These are phyloP conservation scores for Sylvia atricapilla DNA, from an alignment of 2,113 vertebrate species.

Conservation along the genomic window DNA sequence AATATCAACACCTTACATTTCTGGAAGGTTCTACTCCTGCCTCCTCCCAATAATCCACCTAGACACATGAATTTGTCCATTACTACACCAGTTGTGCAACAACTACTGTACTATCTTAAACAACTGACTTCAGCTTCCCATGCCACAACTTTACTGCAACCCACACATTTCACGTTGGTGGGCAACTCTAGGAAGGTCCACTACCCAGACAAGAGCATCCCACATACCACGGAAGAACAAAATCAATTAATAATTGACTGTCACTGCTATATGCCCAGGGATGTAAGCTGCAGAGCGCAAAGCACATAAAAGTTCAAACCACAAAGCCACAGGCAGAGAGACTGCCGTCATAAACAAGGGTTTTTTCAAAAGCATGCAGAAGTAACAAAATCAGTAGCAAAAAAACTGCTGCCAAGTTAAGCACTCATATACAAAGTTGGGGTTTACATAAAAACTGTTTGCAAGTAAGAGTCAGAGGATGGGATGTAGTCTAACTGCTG, in stretches of 20 bases:
- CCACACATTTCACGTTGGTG: rapidly evolving
- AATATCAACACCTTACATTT: neutral
- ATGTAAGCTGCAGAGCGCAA: neutral
- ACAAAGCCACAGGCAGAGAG: neutral
- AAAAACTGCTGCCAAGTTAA: neutral
- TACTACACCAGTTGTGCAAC: neutral
- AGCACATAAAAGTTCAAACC: neutral
- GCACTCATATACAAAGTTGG: neutral
- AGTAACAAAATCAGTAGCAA: neutral
- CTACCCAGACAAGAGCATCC: neutral
- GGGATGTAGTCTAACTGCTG: neutral
- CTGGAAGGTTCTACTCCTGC: neutral
- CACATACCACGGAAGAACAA: neutral
- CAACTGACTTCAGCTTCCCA: neutral
- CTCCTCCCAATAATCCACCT: neutral
- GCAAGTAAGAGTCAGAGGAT: neutral
- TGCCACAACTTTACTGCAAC: neutral
- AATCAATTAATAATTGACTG: neutral
- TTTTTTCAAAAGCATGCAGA: neutral
- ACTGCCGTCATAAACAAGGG: neutral
- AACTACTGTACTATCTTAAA: neutral
- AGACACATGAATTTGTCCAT: neutral
- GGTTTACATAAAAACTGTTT: neutral
- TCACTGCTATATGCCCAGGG: neutral
- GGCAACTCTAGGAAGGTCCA: neutral